phyloP scores from a whole-genome alignment of 2,113 vertebrate species.

The Pollimyrus isidori region DNA sequence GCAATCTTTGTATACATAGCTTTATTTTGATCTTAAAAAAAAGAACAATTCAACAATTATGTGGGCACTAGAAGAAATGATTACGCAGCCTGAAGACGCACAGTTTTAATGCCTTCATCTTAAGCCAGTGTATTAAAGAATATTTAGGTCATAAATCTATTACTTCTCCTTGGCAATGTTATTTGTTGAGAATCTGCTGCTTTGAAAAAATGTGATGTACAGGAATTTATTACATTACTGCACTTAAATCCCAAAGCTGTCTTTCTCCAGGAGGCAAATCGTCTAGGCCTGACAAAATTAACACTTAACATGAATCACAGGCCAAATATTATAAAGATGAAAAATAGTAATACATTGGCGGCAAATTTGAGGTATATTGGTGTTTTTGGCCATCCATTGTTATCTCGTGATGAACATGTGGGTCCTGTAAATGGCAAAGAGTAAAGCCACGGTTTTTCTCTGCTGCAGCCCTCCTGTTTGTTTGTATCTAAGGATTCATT shows the following conservation, averaged over 20 bases:
- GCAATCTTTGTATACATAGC: neutral
- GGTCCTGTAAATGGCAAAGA: neutral
- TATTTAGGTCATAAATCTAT: conserved; percentile 11
- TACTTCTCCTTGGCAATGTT: neutral
- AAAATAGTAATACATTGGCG: neutral
- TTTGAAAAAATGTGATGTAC: neutral
- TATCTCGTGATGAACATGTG: neutral
- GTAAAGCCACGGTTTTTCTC: neutral
- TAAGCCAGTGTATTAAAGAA: neutral
- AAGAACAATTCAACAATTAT: neutral
- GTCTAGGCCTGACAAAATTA: neutral
- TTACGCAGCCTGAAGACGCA: neutral
- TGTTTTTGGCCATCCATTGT: neutral
- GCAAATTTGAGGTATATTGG: neutral
- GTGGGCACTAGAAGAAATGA: neutral
- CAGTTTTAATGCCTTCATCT: neutral
- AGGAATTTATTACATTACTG: conserved; percentile 14
- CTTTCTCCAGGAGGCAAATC: neutral
- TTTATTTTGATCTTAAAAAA: neutral
- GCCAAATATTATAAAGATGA: neutral
- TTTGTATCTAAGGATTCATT: neutral
- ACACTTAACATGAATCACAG: neutral
- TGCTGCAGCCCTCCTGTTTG: neutral
- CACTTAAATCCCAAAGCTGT: conserved; percentile 12
- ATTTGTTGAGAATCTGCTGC: neutral